Percentiles rank a stretch among this genome's conserved stretches.
phyloP scores from a whole-genome alignment of 2,113 vertebrate species.

The Crotalus tigris region DNA sequence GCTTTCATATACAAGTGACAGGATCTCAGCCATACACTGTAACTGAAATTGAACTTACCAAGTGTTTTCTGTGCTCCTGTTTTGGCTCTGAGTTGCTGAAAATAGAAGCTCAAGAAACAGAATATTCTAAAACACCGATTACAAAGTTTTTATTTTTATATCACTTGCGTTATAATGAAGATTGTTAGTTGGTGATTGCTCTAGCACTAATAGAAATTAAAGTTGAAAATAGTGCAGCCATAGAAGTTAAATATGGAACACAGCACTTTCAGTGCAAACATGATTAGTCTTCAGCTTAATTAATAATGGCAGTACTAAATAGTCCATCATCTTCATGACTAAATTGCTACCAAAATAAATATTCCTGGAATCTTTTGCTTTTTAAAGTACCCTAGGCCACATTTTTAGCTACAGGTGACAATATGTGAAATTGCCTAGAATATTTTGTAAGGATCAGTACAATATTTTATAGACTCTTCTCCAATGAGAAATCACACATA shows the following conservation, averaged over 20 bases:
- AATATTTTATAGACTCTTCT: neutral
- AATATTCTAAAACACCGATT: neutral
- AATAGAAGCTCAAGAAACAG: neutral
- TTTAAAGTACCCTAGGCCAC: neutral
- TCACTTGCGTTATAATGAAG: neutral
- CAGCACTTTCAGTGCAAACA: neutral
- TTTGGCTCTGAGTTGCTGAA: neutral
- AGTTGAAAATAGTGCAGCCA: neutral
- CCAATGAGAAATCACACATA: neutral
- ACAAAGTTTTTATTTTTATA: neutral
- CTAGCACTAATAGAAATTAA: neutral
- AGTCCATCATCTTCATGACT: neutral
- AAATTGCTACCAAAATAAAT: neutral
- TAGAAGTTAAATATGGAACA: neutral
- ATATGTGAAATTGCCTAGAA: neutral
- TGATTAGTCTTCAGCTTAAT: neutral
- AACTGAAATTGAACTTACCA: neutral
- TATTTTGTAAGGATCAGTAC: neutral
- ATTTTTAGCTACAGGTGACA: neutral
- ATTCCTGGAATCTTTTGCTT: neutral
- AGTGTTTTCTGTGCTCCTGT: neutral
- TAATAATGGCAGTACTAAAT: neutral
- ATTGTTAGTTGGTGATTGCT: too few relatives aligned
- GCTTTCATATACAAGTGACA: neutral
- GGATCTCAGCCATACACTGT: neutral